phyloP scores from a whole-genome alignment of 1,140 invertebrate genomes.

The Theocolax elegans region DNA sequence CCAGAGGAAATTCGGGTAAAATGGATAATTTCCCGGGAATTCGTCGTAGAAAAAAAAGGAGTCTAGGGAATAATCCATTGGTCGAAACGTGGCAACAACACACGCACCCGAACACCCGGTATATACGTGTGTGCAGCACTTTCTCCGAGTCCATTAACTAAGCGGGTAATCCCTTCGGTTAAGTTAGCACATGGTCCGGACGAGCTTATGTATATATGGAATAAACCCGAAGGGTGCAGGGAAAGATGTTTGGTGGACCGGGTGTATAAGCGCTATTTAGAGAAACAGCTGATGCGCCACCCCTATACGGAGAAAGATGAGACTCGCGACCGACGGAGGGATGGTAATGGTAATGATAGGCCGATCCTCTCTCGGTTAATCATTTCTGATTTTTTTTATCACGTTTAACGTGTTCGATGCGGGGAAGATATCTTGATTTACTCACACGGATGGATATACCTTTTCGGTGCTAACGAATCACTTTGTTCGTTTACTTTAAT shows the following conservation, averaged over 20 bases:
- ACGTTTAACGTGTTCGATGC: too few relatives aligned
- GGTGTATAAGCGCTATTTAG: conserved; percentile 23
- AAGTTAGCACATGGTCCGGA: conserved; percentile 63
- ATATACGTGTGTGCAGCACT: conserved; percentile 37
- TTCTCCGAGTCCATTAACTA: conserved; percentile 67
- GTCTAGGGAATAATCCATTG: conserved; percentile 59
- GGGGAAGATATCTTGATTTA: too few relatives aligned
- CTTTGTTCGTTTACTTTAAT: too few relatives aligned
- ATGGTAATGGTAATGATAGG: conserved; percentile 12
- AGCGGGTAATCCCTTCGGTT: conserved; percentile 63
- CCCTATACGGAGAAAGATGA: background rate
- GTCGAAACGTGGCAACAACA: conserved; percentile 33
- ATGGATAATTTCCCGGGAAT: conserved; percentile 44
- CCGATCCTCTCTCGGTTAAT: too few relatives aligned
- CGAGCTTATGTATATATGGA: conserved; percentile 7
- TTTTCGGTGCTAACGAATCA: too few relatives aligned
- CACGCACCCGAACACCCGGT: conserved; percentile 21
- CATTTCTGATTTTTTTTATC: too few relatives aligned
- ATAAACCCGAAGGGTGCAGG: conserved; percentile 8
- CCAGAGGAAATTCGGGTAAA: conserved; percentile 34
- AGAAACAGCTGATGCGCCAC: background rate
- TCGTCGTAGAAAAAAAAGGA: conserved; percentile 53
- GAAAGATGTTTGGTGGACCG: conserved; percentile 17
- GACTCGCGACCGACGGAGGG: background rate
- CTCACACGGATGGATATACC: too few relatives aligned